Conservation (phyloP, 2,113 vertebrate genomes). For the Neofelis nebulosa region DNA sequence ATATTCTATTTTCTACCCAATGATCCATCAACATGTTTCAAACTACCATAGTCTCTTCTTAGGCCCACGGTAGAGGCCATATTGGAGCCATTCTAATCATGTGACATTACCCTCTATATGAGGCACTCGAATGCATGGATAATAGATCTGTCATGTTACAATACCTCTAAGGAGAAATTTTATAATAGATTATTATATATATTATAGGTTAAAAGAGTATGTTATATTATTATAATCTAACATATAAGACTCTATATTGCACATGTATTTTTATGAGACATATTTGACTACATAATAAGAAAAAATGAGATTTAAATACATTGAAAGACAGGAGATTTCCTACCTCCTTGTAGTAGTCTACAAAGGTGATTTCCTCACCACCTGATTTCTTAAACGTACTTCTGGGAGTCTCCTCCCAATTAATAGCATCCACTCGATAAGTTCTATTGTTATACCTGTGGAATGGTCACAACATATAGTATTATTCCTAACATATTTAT, state of each 20-base stretch:
- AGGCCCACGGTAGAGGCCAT: background rate
- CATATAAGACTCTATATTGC: background rate
- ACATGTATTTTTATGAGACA: background rate
- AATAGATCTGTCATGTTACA: background rate
- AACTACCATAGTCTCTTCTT: background rate
- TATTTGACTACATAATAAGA: background rate
- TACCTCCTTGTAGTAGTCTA: conserved; percentile 91
- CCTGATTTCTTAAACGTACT: conserved; percentile 88
- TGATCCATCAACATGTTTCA: background rate
- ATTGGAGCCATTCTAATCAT: background rate
- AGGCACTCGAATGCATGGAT: background rate
- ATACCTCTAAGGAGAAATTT: background rate
- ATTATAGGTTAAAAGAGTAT: no score
- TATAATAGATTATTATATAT: no score
- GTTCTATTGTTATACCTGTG: conserved; percentile 95
- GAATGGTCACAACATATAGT: background rate
- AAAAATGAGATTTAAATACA: background rate
- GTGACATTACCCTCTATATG: background rate
- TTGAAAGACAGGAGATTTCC: background rate
- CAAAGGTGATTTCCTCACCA: conserved; percentile 85
- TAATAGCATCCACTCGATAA: conserved; percentile 91
- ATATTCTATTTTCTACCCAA: background rate
- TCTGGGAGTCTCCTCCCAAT: conserved; percentile 89
- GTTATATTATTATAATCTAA: background rate
- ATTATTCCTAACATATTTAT: background rate